These are phyloP conservation scores for Rhynchonycteris naso DNA, from an alignment of 2,797 vertebrate species.

Conservation along the genomic window DNA sequence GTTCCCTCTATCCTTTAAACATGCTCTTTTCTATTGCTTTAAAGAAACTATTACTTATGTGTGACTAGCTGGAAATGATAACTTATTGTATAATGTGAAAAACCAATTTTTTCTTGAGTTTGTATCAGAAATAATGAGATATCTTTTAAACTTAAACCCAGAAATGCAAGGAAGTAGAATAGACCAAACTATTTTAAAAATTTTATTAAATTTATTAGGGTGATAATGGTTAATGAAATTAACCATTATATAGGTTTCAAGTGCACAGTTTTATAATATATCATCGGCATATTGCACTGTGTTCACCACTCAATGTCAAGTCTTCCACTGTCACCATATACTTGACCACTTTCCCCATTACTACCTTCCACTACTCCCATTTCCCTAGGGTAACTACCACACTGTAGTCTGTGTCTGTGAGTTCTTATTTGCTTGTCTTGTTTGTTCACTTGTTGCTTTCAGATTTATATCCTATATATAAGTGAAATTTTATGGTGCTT, in stretches of 20 bases:
- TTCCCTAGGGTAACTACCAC: neutral
- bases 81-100: neutral
- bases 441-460: neutral
- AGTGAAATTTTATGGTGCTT: neutral
- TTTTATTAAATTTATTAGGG: neutral
- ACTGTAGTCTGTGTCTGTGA: neutral
- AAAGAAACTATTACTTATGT: neutral
- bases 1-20: neutral
- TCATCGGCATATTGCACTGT: neutral
- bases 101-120: neutral
- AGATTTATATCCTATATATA: neutral
- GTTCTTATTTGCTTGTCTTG: neutral
- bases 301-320: neutral
- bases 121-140: neutral
- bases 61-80: neutral
- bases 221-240: neutral
- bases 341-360: neutral
- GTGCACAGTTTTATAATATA: neutral
- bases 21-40: neutral
- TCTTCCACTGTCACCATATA: neutral
- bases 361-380: too few species aligned
- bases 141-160: constrained; percentile 5
- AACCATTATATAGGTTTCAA: neutral
- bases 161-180: neutral
- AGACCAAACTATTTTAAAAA: neutral